Evolutionary conservation across 1,140 invertebrate species (phyloP).

Genomic region (Neuroterus valhalla): DNA sequence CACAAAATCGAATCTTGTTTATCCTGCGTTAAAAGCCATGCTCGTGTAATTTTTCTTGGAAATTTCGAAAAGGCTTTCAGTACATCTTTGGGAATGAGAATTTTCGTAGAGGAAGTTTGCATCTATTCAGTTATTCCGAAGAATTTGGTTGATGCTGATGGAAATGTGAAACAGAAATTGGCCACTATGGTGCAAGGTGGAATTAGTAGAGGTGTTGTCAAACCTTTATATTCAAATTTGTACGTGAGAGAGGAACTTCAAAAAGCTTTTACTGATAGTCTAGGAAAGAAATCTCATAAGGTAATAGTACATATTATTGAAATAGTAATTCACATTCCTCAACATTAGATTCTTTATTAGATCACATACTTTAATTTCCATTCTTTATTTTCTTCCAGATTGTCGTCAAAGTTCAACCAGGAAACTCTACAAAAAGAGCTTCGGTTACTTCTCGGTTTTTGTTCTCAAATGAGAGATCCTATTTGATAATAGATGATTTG

Average conservation of each 20-base stretch:
- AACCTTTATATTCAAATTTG: conserved; percentile 78
- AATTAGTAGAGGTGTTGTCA: conserved; percentile 80
- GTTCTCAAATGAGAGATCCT: conserved; percentile 58
- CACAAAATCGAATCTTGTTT: conserved; percentile 77
- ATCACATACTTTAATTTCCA: too few species aligned
- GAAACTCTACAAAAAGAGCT: conserved; percentile 3
- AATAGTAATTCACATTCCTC: too few species aligned
- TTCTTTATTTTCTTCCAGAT: conserved; percentile 45
- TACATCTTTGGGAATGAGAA: conserved; percentile 78
- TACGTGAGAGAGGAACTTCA: conserved; percentile 80
- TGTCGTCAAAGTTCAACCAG: conserved; percentile 47
- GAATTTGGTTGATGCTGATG: conserved; percentile 78
- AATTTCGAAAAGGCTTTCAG: conserved; percentile 78
- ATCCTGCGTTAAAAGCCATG: conserved; percentile 78
- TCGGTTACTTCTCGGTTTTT: conserved; percentile 42
- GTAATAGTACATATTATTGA: too few species aligned
- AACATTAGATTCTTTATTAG: too few species aligned
- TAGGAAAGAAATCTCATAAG: too few species aligned
- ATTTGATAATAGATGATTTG: conserved; percentile 83
- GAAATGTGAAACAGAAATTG: conserved; percentile 65
- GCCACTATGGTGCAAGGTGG: conserved; percentile 77
- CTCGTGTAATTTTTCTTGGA: conserved; percentile 83
- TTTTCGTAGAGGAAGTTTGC: conserved; percentile 86
- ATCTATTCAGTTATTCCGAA: conserved; percentile 93
- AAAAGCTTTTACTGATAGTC: conserved; percentile 76